Evolutionary conservation across 2,113 vertebrate genomes (phyloP).

Genomic region (Fregetta grallaria): DNA sequence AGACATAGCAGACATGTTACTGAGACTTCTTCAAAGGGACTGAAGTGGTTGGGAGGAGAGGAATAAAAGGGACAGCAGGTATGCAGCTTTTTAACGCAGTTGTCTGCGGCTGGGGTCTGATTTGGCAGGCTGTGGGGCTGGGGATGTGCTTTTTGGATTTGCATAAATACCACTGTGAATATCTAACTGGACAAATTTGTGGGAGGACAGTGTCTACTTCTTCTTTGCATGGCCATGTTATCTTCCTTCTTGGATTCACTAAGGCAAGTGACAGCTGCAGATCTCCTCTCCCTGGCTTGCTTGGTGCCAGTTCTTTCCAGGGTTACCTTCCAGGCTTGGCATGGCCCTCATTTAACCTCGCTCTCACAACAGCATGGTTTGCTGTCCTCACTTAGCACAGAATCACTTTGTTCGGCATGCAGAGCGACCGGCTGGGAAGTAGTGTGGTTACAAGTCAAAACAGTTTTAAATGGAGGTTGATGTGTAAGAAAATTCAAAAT

Average conservation of each 20-base stretch:
- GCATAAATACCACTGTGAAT: neutral
- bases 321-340: slow-evolving; percentile 25
- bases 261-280: neutral
- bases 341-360: neutral
- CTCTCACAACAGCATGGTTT: neutral
- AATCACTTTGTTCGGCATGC: neutral
- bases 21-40: slow-evolving; percentile 55
- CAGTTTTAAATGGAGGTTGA: neutral
- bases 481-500: neutral
- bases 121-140: slow-evolving; percentile 1
- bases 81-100: slow-evolving; percentile 35
- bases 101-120: slow-evolving; percentile 35
- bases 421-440: neutral
- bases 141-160: slow-evolving; percentile 25
- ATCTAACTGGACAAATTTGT: neutral
- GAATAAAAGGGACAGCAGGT: slow-evolving; percentile 59
- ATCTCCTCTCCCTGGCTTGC: slow-evolving; percentile 20
- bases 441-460: neutral
- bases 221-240: slow-evolving; percentile 37
- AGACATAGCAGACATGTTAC: slow-evolving; percentile 40
- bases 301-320: slow-evolving; percentile 11
- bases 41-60: slow-evolving; percentile 59
- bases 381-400: neutral
- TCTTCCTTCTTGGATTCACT: neutral
- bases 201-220: slow-evolving; percentile 6